Evolutionary conservation across 1,140 invertebrate species (phyloP).

Genomic region (Zelostemma sp.): DNA sequence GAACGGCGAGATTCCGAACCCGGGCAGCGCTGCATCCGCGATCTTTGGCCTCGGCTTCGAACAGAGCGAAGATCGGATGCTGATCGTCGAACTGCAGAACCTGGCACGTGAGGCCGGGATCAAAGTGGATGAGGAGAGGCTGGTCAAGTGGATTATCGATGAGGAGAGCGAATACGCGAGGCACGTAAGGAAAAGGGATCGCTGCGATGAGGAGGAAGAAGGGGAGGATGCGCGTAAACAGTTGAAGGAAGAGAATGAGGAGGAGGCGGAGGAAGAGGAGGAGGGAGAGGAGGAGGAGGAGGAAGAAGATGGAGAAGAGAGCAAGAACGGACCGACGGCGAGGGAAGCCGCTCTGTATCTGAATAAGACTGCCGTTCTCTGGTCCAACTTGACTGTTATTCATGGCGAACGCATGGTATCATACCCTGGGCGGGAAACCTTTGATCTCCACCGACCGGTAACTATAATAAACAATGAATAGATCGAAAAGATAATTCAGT

Average conservation of each 20-base stretch:
- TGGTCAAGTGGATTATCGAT: slow-evolving; percentile 63
- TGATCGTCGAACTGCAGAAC: slow-evolving; percentile 59
- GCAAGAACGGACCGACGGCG: slow-evolving; percentile 53
- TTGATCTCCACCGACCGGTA: too few species aligned
- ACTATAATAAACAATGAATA: too few species aligned
- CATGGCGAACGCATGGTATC: too few species aligned
- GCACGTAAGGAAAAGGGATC: slow-evolving; percentile 47
- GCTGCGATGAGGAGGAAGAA: slow-evolving; percentile 47
- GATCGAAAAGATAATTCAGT: too few species aligned
- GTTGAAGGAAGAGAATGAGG: not conserved
- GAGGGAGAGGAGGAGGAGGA: slow-evolving; percentile 36
- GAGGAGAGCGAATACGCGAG: slow-evolving; percentile 52
- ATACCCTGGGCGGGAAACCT: too few species aligned
- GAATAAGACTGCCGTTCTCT: too few species aligned
- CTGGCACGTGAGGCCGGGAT: slow-evolving; percentile 66
- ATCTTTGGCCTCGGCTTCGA: slow-evolving; percentile 15
- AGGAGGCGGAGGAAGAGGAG: slow-evolving; percentile 29
- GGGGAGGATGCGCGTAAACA: not conserved
- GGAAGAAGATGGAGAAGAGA: not conserved
- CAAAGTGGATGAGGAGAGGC: slow-evolving; percentile 61
- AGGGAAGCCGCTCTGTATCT: slow-evolving; percentile 67
- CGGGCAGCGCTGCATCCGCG: not conserved
- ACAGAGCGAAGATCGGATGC: slow-evolving; percentile 26
- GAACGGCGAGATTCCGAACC: not conserved
- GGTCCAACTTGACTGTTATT: too few species aligned